phyloP scores from a whole-genome alignment of 2,888 invertebrate genomes.

The Rhyacophila evoluta region DNA sequence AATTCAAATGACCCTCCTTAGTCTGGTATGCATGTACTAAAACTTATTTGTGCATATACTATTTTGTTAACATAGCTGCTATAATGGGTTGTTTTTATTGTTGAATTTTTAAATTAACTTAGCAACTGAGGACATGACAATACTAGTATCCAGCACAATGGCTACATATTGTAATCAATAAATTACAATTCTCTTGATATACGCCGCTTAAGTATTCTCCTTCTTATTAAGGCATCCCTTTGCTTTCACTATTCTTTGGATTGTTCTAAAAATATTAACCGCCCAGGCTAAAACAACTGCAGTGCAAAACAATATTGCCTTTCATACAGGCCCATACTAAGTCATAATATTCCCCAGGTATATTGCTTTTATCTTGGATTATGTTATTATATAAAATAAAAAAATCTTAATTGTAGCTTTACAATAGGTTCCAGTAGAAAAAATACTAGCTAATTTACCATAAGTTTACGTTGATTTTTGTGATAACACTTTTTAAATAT shows the following conservation, averaged over 20 bases:
- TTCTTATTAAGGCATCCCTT: conserved; percentile 37
- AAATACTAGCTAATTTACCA: too few relatives aligned
- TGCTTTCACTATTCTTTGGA: conserved; percentile 37
- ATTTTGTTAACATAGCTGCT: too few relatives aligned
- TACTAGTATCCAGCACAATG: background rate
- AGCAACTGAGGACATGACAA: conserved; percentile 1
- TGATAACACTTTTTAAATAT: too few relatives aligned
- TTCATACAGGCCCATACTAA: background rate
- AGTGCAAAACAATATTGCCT: background rate
- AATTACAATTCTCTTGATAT: conserved; percentile 30
- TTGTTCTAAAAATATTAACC: conserved; percentile 38
- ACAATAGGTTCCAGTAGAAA: too few relatives aligned
- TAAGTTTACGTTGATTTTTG: too few relatives aligned
- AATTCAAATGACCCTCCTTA: too few relatives aligned
- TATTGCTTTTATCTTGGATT: too few relatives aligned
- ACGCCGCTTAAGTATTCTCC: conserved; percentile 4
- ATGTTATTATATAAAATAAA: too few relatives aligned
- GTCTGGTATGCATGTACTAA: too few relatives aligned
- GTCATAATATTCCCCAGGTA: background rate
- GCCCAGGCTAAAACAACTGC: background rate
- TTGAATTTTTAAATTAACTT: background rate
- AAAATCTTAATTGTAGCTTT: too few relatives aligned
- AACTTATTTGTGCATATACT: too few relatives aligned
- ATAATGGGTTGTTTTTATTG: too few relatives aligned
- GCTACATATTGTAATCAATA: conserved; percentile 10